Conservation (phyloP, 35 echinoderm and acorn worm genomes). For the Lytechinus variegatus region DNA sequence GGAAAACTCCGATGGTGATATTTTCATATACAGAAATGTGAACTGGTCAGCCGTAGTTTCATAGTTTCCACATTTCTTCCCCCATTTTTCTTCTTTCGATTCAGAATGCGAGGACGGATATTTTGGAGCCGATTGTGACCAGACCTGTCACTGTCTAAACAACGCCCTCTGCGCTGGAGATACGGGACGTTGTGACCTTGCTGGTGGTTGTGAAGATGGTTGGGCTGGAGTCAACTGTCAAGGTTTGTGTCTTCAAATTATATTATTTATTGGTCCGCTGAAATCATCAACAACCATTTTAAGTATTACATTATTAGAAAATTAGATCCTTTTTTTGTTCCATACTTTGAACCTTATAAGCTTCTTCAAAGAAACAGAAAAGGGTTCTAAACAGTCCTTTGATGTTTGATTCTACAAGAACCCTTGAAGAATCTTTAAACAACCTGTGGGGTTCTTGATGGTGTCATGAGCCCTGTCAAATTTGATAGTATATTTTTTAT, state of each 20-base stretch:
- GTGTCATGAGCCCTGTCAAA: no score
- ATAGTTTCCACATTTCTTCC: neutral
- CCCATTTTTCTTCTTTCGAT: neutral
- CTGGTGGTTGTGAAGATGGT: conserved; percentile 25
- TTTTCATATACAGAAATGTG: neutral
- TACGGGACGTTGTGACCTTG: conserved; percentile 62
- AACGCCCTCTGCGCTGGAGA: conserved; percentile 50
- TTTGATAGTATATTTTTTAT: no score
- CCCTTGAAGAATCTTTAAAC: no score
- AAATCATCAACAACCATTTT: no score
- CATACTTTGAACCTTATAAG: no score
- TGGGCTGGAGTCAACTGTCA: conserved; percentile 72
- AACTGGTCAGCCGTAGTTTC: neutral
- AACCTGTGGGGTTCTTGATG: no score
- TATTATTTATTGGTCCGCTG: neutral
- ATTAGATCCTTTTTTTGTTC: no score
- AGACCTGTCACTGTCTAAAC: conserved; percentile 60
- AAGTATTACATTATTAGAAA: no score
- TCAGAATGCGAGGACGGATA: conserved; percentile 57
- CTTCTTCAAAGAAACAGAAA: no score
- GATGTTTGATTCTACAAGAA: no score
- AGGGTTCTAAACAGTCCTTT: no score
- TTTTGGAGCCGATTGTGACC: conserved; percentile 66
- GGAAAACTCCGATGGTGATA: no score
- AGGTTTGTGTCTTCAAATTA: conserved; percentile 46